A percentile compares a stretch with the other conserved stretches of the same genome.
Evolutionary conservation across 2,113 vertebrate genomes (phyloP).

Genomic region (Alouatta palliata): DNA sequence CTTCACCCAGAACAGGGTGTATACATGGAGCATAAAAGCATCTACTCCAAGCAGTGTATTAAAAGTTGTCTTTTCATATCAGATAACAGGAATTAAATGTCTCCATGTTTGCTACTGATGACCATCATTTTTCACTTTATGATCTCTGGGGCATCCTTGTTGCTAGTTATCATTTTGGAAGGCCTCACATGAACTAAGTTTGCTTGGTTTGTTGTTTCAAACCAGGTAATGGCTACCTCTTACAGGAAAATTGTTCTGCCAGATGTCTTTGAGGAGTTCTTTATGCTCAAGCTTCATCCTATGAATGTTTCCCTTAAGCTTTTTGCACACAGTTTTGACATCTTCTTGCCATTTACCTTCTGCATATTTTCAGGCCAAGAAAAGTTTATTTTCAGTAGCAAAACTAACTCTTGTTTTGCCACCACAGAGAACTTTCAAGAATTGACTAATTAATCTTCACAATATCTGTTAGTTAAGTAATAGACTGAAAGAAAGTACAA

Average conservation of each 20-base stretch:
- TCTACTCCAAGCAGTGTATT: not conserved
- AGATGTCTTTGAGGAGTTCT: not conserved
- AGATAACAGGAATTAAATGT: not conserved
- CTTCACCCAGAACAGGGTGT: not conserved
- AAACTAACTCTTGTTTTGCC: slow-evolving; percentile 16
- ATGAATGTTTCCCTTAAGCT: slow-evolving; percentile 11
- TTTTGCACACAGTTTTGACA: not conserved
- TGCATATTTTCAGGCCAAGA: slow-evolving; percentile 22
- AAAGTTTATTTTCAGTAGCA: slow-evolving; percentile 57
- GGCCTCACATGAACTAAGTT: not conserved
- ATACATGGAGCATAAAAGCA: not conserved
- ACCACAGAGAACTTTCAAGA: slow-evolving; percentile 43
- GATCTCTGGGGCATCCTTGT: not conserved
- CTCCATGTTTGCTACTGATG: not conserved
- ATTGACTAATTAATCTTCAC: slow-evolving; percentile 66
- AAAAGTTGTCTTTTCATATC: not conserved
- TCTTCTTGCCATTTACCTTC: slow-evolving; percentile 51
- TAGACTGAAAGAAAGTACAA: slow-evolving; percentile 56
- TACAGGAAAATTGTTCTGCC: not conserved
- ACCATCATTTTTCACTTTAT: not conserved
- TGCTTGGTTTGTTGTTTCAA: slow-evolving; percentile 6
- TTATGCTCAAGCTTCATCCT: not conserved
- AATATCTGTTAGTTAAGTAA: slow-evolving; percentile 65
- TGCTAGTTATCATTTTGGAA: not conserved
- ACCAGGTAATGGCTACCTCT: not conserved